Evolutionary conservation across 2,113 vertebrate species (phyloP).

Genomic region (Genyomyrus donnyi): DNA sequence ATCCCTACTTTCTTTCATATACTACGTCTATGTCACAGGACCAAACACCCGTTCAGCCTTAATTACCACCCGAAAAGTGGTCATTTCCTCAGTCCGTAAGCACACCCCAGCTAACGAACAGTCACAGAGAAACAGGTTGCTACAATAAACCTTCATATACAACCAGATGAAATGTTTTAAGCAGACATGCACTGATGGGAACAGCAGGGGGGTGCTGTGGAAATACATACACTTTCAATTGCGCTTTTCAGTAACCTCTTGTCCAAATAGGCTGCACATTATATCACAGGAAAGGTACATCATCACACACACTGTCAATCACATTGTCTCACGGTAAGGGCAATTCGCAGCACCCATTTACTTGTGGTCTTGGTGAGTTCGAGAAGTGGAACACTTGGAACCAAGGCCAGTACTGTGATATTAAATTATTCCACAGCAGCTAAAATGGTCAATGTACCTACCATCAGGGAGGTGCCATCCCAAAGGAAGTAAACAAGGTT

Average conservation of each 20-base stretch:
- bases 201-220: not conserved
- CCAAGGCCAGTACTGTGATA: not conserved
- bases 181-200: not conserved
- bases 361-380: not conserved
- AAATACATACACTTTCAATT: not conserved
- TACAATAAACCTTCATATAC: not conserved
- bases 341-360: not conserved
- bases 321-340: not conserved
- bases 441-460: not conserved
- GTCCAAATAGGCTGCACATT: not conserved
- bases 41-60: not conserved
- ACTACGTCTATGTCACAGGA: not conserved
- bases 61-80: not conserved
- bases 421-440: not conserved
- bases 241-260: not conserved
- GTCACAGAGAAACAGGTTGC: not conserved
- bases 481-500: not conserved
- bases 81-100: not conserved
- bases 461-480: not conserved
- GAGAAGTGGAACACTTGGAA: not conserved
- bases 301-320: not conserved
- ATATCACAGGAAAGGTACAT: not conserved
- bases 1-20: not conserved
- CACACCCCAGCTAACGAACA: not conserved
- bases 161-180: not conserved